Percentiles rank a stretch among this genome's conserved stretches.
Evolutionary conservation across 2,888 invertebrate genomes (phyloP).

Genomic region (Pseudanteris insignis): DNA sequence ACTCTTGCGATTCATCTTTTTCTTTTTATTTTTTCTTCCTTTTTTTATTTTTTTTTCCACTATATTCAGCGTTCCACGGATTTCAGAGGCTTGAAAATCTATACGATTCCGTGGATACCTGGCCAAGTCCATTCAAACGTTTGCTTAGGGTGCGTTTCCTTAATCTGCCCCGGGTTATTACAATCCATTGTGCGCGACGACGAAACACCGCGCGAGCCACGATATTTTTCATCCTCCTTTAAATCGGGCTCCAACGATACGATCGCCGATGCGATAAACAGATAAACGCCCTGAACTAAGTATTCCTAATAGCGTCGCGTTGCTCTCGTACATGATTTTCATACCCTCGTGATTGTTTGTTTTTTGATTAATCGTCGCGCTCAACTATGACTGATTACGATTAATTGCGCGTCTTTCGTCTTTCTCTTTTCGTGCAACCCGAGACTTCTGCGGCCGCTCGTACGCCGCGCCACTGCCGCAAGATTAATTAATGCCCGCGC

Average conservation of each 20-base stretch:
- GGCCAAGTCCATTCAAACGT: slow-evolving; percentile 55
- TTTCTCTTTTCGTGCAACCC: too few species aligned
- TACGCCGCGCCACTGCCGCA: too few species aligned
- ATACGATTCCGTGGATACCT: slow-evolving; percentile 50
- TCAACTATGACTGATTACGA: slow-evolving; percentile 10
- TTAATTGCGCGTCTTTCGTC: too few species aligned
- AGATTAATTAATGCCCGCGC: too few species aligned
- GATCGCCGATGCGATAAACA: slow-evolving; percentile 29
- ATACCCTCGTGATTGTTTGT: slow-evolving; percentile 14
- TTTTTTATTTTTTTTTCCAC: background rate
- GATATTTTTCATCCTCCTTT: slow-evolving; percentile 31
- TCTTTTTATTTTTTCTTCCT: slow-evolving; percentile 23
- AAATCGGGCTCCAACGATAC: slow-evolving; percentile 29
- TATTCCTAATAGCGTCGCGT: background rate
- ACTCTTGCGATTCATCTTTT: slow-evolving; percentile 13
- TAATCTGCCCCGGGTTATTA: slow-evolving; percentile 47
- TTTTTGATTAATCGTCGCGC: slow-evolving; percentile 14
- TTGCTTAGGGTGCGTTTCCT: slow-evolving; percentile 53
- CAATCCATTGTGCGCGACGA: slow-evolving; percentile 33
- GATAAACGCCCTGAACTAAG: slow-evolving; percentile 18
- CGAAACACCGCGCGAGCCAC: slow-evolving; percentile 31
- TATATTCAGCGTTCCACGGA: slow-evolving; percentile 38
- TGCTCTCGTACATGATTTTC: too few species aligned
- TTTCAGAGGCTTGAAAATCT: slow-evolving; percentile 41
- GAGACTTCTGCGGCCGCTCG: too few species aligned